A percentile compares a stretch with the other conserved stretches of the same genome.
Evolutionary conservation across 2,888 invertebrate species (phyloP).

Genomic region (Leptinotarsa juncta): DNA sequence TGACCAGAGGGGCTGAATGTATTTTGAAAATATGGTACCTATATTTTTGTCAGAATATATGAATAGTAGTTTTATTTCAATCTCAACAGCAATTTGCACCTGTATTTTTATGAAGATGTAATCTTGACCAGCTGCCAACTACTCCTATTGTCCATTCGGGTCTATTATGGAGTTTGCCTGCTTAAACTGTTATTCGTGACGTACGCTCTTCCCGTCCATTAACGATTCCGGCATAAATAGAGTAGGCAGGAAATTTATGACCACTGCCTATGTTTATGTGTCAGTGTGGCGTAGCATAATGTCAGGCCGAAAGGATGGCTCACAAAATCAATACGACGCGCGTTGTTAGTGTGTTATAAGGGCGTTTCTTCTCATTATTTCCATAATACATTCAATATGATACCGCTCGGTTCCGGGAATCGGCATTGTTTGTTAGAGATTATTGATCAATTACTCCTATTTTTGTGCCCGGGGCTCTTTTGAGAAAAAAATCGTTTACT

Average conservation of each 20-base stretch:
- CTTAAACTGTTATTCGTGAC: constrained; percentile 17
- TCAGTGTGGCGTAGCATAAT: constrained; percentile 43
- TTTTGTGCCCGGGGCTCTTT: no score
- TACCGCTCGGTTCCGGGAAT: no score
- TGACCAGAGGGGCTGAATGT: no score
- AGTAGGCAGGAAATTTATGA: constrained; percentile 42
- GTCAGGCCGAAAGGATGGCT: constrained; percentile 40
- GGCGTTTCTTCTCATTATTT: constrained; percentile 13
- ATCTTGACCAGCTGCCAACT: neutral
- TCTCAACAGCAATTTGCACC: no score
- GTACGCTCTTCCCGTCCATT: constrained; percentile 28
- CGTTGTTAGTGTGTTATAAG: constrained; percentile 17
- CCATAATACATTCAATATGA: constrained; percentile 3
- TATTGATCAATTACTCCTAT: no score
- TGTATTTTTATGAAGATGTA: no score
- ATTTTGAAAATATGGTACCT: no score
- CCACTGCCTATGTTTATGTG: constrained; percentile 52
- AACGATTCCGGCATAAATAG: constrained; percentile 31
- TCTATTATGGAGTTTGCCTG: constrained; percentile 1
- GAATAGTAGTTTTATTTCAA: no score
- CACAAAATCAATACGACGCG: constrained; percentile 43
- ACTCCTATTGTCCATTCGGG: neutral
- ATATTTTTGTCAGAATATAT: no score
- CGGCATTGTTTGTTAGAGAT: no score
- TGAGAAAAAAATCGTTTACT: no score